These are phyloP conservation scores for Graptemys geographica DNA, from an alignment of 2,797 vertebrate species.

Conservation along the genomic window DNA sequence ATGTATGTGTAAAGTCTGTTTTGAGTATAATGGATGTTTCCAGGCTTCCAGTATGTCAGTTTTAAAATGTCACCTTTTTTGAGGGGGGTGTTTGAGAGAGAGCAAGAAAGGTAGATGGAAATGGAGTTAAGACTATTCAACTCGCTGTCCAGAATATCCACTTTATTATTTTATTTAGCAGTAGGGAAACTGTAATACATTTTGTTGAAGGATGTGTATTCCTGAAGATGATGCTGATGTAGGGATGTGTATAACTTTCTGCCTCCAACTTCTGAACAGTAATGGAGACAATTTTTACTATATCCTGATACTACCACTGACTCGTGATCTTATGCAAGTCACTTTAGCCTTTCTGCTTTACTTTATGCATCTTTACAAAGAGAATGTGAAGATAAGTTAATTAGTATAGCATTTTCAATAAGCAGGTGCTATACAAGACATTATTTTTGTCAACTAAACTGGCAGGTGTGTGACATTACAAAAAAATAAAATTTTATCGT, in stretches of 20 bases:
- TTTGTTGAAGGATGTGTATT: neutral
- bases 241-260: neutral
- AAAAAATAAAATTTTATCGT: no score
- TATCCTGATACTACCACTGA: neutral
- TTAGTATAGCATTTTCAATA: no score
- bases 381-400: no score
- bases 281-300: neutral
- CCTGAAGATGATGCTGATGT: neutral
- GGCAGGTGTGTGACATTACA: neutral
- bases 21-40: neutral
- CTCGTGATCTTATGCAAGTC: no score
- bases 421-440: neutral
- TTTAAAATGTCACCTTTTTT: neutral
- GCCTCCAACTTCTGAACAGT: neutral
- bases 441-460: neutral
- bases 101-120: neutral
- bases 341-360: no score
- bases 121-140: neutral
- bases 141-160: neutral
- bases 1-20: neutral
- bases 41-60: neutral
- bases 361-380: no score
- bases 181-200: neutral
- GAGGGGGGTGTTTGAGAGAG: neutral
- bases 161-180: neutral